Percentiles rank a stretch among this genome's conserved stretches.
Conservation (phyloP, 2,888 invertebrate genomes). For the Conchocele bisecta region DNA sequence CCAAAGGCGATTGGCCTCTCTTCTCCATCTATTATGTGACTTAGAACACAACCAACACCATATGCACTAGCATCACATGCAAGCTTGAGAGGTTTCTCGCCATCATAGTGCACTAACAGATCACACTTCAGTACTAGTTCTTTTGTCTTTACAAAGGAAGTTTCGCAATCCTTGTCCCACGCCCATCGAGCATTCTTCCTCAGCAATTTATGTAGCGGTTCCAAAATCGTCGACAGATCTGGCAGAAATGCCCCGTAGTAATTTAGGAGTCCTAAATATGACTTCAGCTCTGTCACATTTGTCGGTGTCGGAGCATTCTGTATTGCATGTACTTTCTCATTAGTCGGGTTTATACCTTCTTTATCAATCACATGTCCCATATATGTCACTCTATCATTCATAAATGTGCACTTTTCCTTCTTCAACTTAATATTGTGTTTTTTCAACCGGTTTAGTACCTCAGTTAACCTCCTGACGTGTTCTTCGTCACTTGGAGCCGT, state of each 20-base stretch:
- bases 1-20: no score
- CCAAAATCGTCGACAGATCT: slow-evolving; percentile 23
- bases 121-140: no score
- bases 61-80: slow-evolving; percentile 69
- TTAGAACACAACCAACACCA: slow-evolving; percentile 75
- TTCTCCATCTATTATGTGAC: slow-evolving; percentile 25
- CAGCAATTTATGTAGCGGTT: slow-evolving; percentile 20
- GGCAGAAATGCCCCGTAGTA: slow-evolving; percentile 45
- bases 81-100: slow-evolving; percentile 30
- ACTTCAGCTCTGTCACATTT: slow-evolving; percentile 37
- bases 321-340: slow-evolving; percentile 37
- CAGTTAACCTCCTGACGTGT: slow-evolving; percentile 23
- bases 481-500: slow-evolving; percentile 26
- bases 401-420: slow-evolving; percentile 26
- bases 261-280: slow-evolving; percentile 40
- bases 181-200: slow-evolving; percentile 8
- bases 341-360: slow-evolving; percentile 34
- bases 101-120: slow-evolving; percentile 15
- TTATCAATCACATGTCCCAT: slow-evolving; percentile 42
- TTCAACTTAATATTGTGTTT: slow-evolving; percentile 31
- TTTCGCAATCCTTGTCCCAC: slow-evolving; percentile 5
- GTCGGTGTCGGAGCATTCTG: slow-evolving; percentile 35
- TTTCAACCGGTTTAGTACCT: slow-evolving; percentile 28
- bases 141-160: slow-evolving; percentile 17
- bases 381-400: slow-evolving; percentile 31